Conservation (phyloP, 2,888 invertebrate species). For the Elmis aenea region DNA sequence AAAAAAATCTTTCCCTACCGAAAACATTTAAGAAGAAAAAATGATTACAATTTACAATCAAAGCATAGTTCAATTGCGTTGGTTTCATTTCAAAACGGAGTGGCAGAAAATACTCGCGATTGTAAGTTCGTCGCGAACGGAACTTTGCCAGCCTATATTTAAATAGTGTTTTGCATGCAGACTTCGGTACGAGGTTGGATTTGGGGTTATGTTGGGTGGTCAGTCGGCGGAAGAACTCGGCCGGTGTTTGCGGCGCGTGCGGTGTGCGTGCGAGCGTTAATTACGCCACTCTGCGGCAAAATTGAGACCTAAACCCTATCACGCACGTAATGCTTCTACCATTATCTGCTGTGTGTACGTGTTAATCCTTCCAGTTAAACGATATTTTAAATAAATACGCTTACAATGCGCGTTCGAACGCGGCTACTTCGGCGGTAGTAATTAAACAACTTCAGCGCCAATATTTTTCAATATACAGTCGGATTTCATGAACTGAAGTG, state of each 20-base stretch:
- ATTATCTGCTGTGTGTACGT: too few species aligned
- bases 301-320: slow-evolving; percentile 29
- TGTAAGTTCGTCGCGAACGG: too few species aligned
- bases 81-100: slow-evolving; percentile 12
- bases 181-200: slow-evolving; percentile 23
- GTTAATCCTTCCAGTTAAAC: too few species aligned
- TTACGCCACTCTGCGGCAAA: slow-evolving; percentile 37
- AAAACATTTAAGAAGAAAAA: too few species aligned
- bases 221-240: slow-evolving; percentile 38
- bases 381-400: too few species aligned
- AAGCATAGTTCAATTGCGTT: not conserved
- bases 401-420: too few species aligned
- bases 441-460: too few species aligned
- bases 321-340: slow-evolving; percentile 20
- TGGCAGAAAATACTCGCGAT: slow-evolving; percentile 17
- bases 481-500: too few species aligned
- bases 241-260: slow-evolving; percentile 39
- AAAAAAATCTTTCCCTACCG: too few species aligned
- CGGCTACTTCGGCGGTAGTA: too few species aligned
- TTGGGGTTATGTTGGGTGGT: slow-evolving; percentile 36
- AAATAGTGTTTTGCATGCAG: slow-evolving; percentile 11
- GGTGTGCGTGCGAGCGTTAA: slow-evolving; percentile 41
- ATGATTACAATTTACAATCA: too few species aligned
- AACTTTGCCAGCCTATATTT: not conserved
- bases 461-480: too few species aligned